Evolutionary conservation across 2,888 invertebrate species (phyloP).

Genomic region (Agrotis ipsilon): DNA sequence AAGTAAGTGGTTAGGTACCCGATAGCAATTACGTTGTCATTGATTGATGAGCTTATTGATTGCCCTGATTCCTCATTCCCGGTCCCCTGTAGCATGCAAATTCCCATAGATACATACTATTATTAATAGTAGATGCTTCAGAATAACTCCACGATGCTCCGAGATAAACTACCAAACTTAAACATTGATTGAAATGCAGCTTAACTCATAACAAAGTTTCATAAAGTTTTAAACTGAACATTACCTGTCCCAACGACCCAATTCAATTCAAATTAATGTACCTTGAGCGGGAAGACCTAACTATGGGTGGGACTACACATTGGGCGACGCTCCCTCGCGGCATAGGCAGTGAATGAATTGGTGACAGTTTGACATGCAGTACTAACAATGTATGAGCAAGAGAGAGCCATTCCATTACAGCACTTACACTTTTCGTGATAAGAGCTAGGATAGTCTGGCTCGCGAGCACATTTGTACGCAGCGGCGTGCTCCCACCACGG

Average conservation of each 20-base stretch:
- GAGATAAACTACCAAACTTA: neutral
- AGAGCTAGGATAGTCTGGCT: constrained; percentile 26
- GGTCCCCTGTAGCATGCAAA: neutral
- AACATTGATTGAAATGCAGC: neutral
- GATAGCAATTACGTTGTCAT: constrained; percentile 1
- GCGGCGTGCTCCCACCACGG: constrained; percentile 79
- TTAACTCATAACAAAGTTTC: constrained; percentile 8
- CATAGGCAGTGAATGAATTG: constrained; percentile 69
- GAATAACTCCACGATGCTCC: neutral
- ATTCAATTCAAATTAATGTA: constrained; percentile 58
- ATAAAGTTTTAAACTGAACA: constrained; percentile 20
- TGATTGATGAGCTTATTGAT: neutral
- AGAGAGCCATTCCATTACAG: constrained; percentile 38
- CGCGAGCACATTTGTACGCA: constrained; percentile 59
- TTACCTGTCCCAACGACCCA: constrained; percentile 41
- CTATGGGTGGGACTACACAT: constrained; percentile 60
- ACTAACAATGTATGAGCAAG: constrained; percentile 53
- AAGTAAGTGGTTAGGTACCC: neutral
- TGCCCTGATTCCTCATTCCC: constrained; percentile 4
- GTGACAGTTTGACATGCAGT: constrained; percentile 63
- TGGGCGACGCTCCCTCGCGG: constrained; percentile 62
- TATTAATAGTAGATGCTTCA: neutral
- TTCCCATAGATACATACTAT: constrained; percentile 9
- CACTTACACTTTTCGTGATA: constrained; percentile 15
- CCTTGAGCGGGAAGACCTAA: constrained; percentile 61